Evolutionary conservation across 2,797 vertebrate species (phyloP), one percentile per base, ranked within the genome.

Genomic region (Enteromius trimaculatus): DNA sequence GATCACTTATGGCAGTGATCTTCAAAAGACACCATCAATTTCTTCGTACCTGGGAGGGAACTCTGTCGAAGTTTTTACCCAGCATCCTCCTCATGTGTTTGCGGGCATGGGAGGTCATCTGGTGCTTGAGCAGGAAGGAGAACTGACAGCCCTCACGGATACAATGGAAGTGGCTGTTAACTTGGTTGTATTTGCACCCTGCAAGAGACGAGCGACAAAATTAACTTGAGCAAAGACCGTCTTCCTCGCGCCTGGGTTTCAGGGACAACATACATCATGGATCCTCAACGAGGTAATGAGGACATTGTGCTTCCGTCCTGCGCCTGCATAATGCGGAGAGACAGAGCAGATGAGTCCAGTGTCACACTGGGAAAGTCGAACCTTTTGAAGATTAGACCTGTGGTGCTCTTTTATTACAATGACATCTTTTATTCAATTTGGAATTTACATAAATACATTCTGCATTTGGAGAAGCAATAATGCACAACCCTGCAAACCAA

Each of bases 11-110:
- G 39, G n/a, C 68, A 14, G 10, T 47, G 14, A 23, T 66, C 34
- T 49, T 17, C 23, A 68, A 65, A 37, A 44, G 37, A 8, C 31
- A 9, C 3, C 2, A 11, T 42, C 26, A 16, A 42, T n/a, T 49
- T 75, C 6, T 72, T 55, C 2, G 90, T 93, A 99, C 98, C 97
- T 98, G 97, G 86, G 96, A 95, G 34, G 98, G 96, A 87, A 97
- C 96, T 23, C 98, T 95, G 87, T 99, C 98, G 0, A 99, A 99
- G 93, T 99, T 98, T 92, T 99, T 99, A 49, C 98, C 98, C 89
- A 99, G 94, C 98, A 99, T 98, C 92, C 98, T 96, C 80, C 98
- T 95, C 98, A 99, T 99, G 94, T 99, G 98, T 91, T 99, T 99
- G 90, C 98, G 96, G 80, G 98, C 96, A 0, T 99, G 98, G 2